Percentiles rank a stretch among this genome's conserved stretches.
Evolutionary conservation across 2,113 vertebrate species (phyloP).

Genomic region (Anarhynchus alexandrinus): DNA sequence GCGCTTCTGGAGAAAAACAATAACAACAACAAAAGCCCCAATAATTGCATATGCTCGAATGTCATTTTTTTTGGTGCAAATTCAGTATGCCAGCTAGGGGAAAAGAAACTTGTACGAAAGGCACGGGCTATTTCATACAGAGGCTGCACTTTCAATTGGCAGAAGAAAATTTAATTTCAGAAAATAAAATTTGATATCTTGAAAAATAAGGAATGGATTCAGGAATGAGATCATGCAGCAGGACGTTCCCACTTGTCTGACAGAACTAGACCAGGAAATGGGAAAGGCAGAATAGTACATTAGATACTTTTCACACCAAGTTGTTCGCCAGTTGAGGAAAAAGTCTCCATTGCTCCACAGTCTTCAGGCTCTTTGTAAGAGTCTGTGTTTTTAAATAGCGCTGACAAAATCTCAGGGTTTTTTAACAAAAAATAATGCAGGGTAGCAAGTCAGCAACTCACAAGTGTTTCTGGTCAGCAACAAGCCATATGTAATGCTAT

Average conservation of each 20-base stretch:
- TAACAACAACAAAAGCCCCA: neutral
- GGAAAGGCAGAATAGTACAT: neutral
- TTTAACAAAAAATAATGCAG: neutral
- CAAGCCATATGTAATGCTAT: neutral
- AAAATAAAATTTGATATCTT: neutral
- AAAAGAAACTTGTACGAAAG: neutral
- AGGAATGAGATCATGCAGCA: neutral
- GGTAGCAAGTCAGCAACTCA: neutral
- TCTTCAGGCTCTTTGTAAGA: neutral
- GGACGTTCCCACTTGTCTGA: neutral
- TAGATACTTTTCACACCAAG: neutral
- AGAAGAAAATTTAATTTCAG: neutral
- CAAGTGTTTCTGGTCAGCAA: neutral
- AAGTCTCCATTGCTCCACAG: neutral
- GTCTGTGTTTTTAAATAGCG: too few relatives aligned
- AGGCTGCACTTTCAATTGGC: neutral
- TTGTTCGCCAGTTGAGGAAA: neutral
- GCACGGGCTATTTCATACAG: neutral
- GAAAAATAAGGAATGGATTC: neutral
- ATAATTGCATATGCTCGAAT: neutral
- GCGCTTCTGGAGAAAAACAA: neutral
- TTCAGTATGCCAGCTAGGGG: neutral
- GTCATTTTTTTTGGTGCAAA: neutral
- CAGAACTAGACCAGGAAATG: neutral
- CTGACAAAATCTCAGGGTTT: neutral